phyloP scores from a whole-genome alignment of 2,888 invertebrate species.

The Lumbricus terrestris region DNA sequence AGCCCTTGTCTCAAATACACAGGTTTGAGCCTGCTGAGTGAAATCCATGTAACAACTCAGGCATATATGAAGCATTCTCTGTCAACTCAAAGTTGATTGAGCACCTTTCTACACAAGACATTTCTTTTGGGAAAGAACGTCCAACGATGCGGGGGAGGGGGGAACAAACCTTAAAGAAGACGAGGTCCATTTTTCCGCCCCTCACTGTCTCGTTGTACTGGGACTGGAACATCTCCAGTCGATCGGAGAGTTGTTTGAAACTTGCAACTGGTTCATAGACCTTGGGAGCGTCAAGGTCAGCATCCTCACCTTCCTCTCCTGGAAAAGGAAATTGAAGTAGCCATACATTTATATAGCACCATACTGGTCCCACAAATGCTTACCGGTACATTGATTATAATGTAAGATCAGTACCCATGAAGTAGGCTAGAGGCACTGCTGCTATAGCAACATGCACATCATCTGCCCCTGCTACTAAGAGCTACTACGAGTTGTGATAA shows the following conservation, averaged over 20 bases:
- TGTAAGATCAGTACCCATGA: neutral
- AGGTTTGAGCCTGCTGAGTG: too few relatives aligned
- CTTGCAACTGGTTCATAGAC: slow-evolving; percentile 81
- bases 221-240: slow-evolving; percentile 49
- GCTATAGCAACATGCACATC: neutral
- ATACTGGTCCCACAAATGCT: neutral
- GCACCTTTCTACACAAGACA: neutral
- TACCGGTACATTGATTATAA: neutral
- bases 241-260: slow-evolving; percentile 70
- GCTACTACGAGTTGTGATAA: neutral
- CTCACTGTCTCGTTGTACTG: slow-evolving; percentile 59
- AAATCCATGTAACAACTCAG: too few relatives aligned
- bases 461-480: neutral
- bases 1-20: too few relatives aligned
- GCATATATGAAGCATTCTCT: too few relatives aligned
- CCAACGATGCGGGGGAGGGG: neutral
- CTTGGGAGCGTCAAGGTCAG: slow-evolving; percentile 94
- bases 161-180: slow-evolving; percentile 59
- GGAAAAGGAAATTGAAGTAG: slow-evolving; percentile 9
- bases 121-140: neutral
- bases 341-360: neutral
- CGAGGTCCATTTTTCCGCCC: slow-evolving; percentile 59
- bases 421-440: neutral
- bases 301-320: slow-evolving; percentile 88
- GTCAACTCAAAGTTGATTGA: too few relatives aligned